These are phyloP conservation scores for rat (Rattus norvegicus) DNA, from an alignment of 2,113 vertebrate genomes.

Conservation along the genomic window GRCr8 NC_086024.1:51235001-51235500, in stretches of 20 bases:
- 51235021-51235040: neutral
- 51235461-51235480: neutral
- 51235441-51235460: neutral
- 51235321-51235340: neutral
- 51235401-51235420: neutral
- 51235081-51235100: neutral
- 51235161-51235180: neutral
- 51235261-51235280: neutral
- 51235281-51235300: neutral
- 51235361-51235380: neutral
- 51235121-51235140: neutral
- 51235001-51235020: neutral
- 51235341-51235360: neutral
- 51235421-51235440: no score
- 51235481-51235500: neutral
- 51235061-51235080: neutral
- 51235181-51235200: neutral
- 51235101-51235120: neutral
- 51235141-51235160: neutral
- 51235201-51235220: neutral
- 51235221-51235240: neutral
- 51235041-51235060: neutral
- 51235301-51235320: neutral
- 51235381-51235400: neutral
- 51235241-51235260: neutral